Evolutionary conservation across 2,888 invertebrate genomes (phyloP), one percentile per base, ranked within the genome.

Genomic region (Liodrosophila aerea): DNA sequence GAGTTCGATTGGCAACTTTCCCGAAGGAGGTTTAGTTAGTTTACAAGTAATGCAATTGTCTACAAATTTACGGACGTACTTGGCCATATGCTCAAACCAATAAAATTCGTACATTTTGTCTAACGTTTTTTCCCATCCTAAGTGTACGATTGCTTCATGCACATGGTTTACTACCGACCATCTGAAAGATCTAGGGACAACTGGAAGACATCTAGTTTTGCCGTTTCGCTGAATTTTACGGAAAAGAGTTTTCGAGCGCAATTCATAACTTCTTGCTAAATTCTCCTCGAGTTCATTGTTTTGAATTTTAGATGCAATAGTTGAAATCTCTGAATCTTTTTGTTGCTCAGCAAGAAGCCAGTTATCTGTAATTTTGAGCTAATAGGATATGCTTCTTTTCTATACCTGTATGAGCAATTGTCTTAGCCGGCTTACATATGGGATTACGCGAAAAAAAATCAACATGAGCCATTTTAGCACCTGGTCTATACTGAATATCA

Each of bases 121-220:
- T 8, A 70, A 45, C 1, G 61, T 64, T 29, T 70, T 64, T 37
- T 58, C 51, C 37, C 53, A 61, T 31, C 64, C 60, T 30, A 64
- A 44, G 37, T 64, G 66, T 51, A 59, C 43, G 37, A 64, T 27
- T 7, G 63, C 46, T 15, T 67, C 57, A 34, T 60, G 63, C 1
- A 60, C 56, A 36, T 58, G 44, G 13, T 62, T 64, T 1, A 66
- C 46, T 30, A 52, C 46, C 7, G 68, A 46, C 64, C 61, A 64
- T 41, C 45, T 62, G 31, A 64, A 59, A 3, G 47, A 3, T 39
- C 59, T 58, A 1, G 65, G 58, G 22, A 70, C 16, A 13, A 66
- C 37, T 9, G 62, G 70, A 11, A 66, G 54, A 30, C 53, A 71
- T 3, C 43, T n/a, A 37, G 66, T 56, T 59, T 45, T 66, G 5